phyloP scores from a whole-genome alignment of 1,140 invertebrate genomes.

The Tetragnatha versicolor region DNA sequence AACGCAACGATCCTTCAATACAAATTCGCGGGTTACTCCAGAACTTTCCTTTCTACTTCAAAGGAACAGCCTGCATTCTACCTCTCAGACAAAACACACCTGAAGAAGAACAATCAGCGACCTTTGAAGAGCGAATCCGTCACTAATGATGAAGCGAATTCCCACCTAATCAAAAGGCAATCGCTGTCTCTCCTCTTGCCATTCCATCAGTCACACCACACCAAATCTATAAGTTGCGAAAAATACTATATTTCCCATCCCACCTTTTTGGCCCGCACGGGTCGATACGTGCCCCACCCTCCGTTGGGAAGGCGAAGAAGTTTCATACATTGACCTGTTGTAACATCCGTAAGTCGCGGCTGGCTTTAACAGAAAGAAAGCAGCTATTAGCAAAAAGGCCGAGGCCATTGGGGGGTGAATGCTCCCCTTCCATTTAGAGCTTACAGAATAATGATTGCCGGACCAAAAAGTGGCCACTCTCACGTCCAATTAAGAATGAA shows the following conservation, averaged over 20 bases:
- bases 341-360: constrained; percentile 42
- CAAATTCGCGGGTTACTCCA: too few relatives aligned
- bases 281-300: constrained; percentile 46
- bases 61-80: too few relatives aligned
- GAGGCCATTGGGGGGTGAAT: constrained; percentile 27
- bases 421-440: constrained; percentile 16
- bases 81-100: too few relatives aligned
- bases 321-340: constrained; percentile 50
- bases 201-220: neutral
- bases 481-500: constrained; percentile 46
- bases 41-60: too few relatives aligned
- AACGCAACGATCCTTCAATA: too few relatives aligned
- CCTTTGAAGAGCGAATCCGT: too few relatives aligned
- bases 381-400: constrained; percentile 27
- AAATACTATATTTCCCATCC: constrained; percentile 29
- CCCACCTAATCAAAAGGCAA: neutral
- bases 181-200: neutral
- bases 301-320: constrained; percentile 37
- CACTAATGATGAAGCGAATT: too few relatives aligned
- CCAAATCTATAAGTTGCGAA: constrained; percentile 38
- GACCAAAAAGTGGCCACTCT: constrained; percentile 26
- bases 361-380: constrained; percentile 8
- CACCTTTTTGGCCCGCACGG: constrained; percentile 24
- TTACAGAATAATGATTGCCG: constrained; percentile 35
- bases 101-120: too few relatives aligned